Evolutionary conservation across 2,888 invertebrate species (phyloP).

Genomic region (Therioaphis trifolii): DNA sequence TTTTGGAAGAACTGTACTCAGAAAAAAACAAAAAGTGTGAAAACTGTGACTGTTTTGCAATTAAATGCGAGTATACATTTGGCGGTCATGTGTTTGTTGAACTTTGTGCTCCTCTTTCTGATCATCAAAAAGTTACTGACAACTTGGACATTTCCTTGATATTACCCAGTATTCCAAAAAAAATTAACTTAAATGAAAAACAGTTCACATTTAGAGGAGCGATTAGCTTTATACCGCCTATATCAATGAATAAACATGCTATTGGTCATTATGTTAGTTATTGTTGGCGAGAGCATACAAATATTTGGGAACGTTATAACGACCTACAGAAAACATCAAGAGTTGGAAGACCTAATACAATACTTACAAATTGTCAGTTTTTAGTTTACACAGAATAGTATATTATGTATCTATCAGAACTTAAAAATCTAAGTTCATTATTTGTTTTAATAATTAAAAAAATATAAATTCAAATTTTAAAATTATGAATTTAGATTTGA

Average conservation of each 20-base stretch:
- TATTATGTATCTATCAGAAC: too few relatives aligned
- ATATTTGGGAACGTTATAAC: constrained; percentile 23
- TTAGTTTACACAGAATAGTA: neutral
- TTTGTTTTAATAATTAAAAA: neutral
- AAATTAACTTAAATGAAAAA: constrained; percentile 20
- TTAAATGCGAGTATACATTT: constrained; percentile 4
- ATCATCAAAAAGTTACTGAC: neutral
- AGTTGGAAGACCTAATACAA: neutral
- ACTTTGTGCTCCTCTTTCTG: neutral
- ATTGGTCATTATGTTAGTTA: neutral
- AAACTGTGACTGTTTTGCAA: neutral
- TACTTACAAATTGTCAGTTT: constrained; percentile 13
- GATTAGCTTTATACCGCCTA: neutral
- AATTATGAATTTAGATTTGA: neutral
- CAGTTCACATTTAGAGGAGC: neutral
- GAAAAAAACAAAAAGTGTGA: constrained; percentile 8
- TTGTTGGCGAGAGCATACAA: constrained; percentile 5
- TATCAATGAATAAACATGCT: constrained; percentile 1
- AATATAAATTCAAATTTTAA: too few relatives aligned
- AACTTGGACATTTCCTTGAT: constrained; percentile 7
- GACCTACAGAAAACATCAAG: neutral
- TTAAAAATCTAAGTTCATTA: neutral
- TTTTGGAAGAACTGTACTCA: constrained; percentile 4
- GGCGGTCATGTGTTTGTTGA: neutral
- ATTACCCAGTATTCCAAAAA: neutral